Base-by-base conservation (phyloP, 2,888 invertebrate genomes). In the Tipula lateralis region DNA sequence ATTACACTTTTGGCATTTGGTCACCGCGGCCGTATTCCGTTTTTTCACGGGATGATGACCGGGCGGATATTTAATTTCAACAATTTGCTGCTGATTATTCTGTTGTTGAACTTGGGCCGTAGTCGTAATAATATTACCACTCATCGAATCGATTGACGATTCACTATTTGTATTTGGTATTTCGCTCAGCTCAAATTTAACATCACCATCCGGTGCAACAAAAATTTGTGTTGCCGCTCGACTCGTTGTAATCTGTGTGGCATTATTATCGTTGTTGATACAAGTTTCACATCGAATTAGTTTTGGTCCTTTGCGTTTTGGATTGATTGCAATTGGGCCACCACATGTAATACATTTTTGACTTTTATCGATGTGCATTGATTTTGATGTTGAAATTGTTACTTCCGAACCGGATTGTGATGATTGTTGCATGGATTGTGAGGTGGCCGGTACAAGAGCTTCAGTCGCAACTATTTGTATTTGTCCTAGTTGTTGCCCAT, bases 1-100 rank as follows among this genome's bases (percentile, higher is more conserved):
- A 89, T 96, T 96, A 89, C 96, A 96, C 89, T 96, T 96, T 87
- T 96, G 95, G 89, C 96, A 96, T 89, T 96, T 96, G 29, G 96
- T 95, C 84, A 96, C 95, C 83, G 94, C 94, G 24, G 96, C 95
- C 86, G 96, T 92, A 87, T 95, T 96, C 90, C 96, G 93, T 89
- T 95, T 94, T 90, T 96, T 96, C 36, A 96, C 96, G 85, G 96
- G 95, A 92, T 96, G 95, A 87, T 93, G 93, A 2, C 92, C 92
- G 3, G 92, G 91, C 12, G 83, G 85, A 83, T 84, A 82, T 3
- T 84, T 85, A 34, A 85, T 85, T 5, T 84, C 85, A 29, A 85
- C 84, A 9, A 84, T 84, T 50, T 87, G 86, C 83, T 87, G 85
- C 34, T 89, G 89, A 86, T 88, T 88, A 84, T 89, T 87, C 30